These are phyloP conservation scores for Odontocolon sp. DNA, from an alignment of 2,888 invertebrate genomes.

Conservation along the genomic window DNA sequence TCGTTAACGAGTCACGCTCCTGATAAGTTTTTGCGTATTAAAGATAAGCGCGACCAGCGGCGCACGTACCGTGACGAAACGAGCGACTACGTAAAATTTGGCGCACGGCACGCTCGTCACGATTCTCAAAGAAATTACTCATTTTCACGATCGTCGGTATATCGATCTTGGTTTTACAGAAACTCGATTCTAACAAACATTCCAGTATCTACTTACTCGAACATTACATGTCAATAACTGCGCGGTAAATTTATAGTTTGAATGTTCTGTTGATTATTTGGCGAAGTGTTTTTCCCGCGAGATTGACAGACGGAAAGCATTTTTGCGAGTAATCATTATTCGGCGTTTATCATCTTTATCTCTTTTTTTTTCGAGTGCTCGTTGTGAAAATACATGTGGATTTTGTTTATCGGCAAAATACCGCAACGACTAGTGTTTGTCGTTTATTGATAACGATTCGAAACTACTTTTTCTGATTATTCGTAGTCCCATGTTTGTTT, in stretches of 20 bases:
- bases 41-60: constrained; percentile 29
- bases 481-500: constrained; percentile 4
- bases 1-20: constrained; percentile 30
- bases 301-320: too few relatives aligned
- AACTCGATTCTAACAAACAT: background rate
- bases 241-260: background rate
- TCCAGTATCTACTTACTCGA: background rate
- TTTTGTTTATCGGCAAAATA: too few relatives aligned
- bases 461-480: background rate
- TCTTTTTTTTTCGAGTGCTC: too few relatives aligned
- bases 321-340: too few relatives aligned
- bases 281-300: too few relatives aligned
- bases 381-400: too few relatives aligned
- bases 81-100: constrained; percentile 2
- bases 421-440: background rate
- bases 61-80: constrained; percentile 20
- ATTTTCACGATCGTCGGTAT: constrained; percentile 26
- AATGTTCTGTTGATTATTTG: background rate
- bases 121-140: constrained; percentile 9
- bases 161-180: background rate
- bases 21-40: constrained; percentile 39
- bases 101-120: constrained; percentile 48
- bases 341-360: too few relatives aligned
- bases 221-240: background rate
- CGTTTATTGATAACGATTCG: background rate